A percentile compares a stretch with the other conserved stretches of the same genome.
phyloP scores from a whole-genome alignment of 2,888 invertebrate genomes.

The Patella ulyssiponensis region DNA sequence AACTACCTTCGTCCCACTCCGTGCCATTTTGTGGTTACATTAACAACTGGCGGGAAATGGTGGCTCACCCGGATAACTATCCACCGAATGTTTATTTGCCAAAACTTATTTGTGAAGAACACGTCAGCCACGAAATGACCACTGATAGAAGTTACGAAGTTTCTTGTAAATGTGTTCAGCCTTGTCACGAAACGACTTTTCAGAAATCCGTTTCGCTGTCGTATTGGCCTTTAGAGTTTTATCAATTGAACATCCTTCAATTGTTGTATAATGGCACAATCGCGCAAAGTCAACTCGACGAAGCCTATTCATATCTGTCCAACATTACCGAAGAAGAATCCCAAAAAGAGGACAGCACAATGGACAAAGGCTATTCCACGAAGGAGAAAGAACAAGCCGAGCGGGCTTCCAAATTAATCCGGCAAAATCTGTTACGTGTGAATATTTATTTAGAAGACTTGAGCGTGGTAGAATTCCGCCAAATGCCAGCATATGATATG shows the following conservation, averaged over 20 bases:
- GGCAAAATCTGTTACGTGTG: conserved; percentile 59
- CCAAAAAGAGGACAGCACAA: not conserved
- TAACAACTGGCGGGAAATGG: conserved; percentile 49
- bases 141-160: conserved; percentile 56
- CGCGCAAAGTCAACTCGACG: conserved; percentile 13
- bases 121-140: conserved; percentile 43
- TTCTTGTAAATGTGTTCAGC: conserved; percentile 53
- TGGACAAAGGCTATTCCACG: not conserved
- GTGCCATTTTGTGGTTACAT: conserved; percentile 54
- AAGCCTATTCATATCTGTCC: conserved; percentile 20
- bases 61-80: conserved; percentile 30
- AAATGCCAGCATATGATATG: conserved; percentile 58
- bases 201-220: conserved; percentile 59
- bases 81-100: conserved; percentile 35
- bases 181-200: conserved; percentile 56
- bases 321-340: conserved; percentile 19
- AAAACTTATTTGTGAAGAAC: conserved; percentile 50
- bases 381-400: conserved; percentile 11
- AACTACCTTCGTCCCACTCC: conserved; percentile 30
- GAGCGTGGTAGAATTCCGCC: conserved; percentile 57
- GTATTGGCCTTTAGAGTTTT: conserved; percentile 64
- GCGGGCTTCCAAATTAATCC: conserved; percentile 53
- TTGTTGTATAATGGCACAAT: conserved; percentile 41
- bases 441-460: conserved; percentile 63
- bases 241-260: conserved; percentile 51